Evolutionary conservation across 1,140 invertebrate species (phyloP).

Genomic region (Saccostrea echinata): DNA sequence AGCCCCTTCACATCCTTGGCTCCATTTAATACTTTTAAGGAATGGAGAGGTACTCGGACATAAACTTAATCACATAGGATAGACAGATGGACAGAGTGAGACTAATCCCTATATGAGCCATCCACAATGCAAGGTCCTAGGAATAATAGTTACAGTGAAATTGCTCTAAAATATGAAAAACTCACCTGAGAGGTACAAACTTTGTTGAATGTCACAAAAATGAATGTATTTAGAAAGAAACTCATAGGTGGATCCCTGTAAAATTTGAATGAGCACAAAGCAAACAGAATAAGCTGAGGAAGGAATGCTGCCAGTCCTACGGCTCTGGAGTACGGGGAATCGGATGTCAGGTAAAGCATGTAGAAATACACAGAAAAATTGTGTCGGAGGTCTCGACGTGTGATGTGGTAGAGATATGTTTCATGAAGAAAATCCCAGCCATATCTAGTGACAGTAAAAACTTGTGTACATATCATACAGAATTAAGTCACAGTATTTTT

Average conservation of each 20-base stretch:
- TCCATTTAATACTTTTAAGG: too few relatives aligned
- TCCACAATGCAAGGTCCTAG: too few relatives aligned
- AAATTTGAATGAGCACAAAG: slow-evolving; percentile 74
- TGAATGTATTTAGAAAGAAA: slow-evolving; percentile 91
- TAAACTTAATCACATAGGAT: too few relatives aligned
- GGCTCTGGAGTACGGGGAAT: slow-evolving; percentile 75
- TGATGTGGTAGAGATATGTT: slow-evolving; percentile 95
- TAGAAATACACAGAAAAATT: slow-evolving; percentile 99
- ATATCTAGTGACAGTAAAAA: slow-evolving; percentile 82
- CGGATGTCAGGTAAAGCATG: slow-evolving; percentile 90
- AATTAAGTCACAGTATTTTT: too few relatives aligned
- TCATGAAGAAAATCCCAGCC: slow-evolving; percentile 94
- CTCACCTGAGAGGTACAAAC: slow-evolving; percentile 89
- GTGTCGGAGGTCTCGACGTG: slow-evolving; percentile 93
- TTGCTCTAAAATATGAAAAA: background rate
- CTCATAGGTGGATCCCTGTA: slow-evolving; percentile 88
- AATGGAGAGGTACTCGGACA: too few relatives aligned
- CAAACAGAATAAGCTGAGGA: slow-evolving; percentile 85
- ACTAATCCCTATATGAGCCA: too few relatives aligned
- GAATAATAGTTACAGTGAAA: too few relatives aligned
- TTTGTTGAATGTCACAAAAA: slow-evolving; percentile 96
- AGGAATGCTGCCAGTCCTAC: slow-evolving; percentile 87
- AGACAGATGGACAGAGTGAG: too few relatives aligned
- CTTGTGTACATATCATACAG: background rate
- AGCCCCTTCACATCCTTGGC: too few relatives aligned